Evolutionary conservation across 2,888 invertebrate genomes (phyloP).

Genomic region (Acanthosepion lycidas): DNA sequence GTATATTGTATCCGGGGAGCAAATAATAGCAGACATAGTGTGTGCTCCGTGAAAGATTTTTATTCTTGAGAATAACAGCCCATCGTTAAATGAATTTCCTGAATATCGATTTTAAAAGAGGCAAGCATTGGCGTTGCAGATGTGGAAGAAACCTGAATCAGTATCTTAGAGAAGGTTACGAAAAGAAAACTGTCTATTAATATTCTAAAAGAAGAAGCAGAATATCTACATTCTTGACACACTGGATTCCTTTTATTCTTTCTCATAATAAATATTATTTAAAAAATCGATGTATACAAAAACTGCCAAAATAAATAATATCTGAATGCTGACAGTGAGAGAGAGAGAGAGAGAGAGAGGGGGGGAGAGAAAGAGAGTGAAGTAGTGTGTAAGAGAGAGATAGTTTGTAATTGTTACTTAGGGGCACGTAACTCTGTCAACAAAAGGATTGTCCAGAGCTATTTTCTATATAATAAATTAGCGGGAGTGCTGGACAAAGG

Average conservation of each 20-base stretch:
- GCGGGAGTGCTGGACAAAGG: neutral
- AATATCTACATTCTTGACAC: neutral
- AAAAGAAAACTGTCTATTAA: neutral
- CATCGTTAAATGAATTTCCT: too few species aligned
- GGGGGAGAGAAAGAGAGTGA: neutral
- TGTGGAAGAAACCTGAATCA: too few species aligned
- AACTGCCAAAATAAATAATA: neutral
- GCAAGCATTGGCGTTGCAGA: too few species aligned
- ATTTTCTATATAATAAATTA: neutral
- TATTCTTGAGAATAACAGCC: too few species aligned
- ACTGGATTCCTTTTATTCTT: neutral
- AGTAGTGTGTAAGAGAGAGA: too few species aligned
- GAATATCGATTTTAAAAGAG: too few species aligned
- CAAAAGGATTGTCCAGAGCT: neutral
- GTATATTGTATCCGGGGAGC: too few species aligned
- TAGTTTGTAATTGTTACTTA: neutral
- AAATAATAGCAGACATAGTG: too few species aligned
- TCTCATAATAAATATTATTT: neutral
- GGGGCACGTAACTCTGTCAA: conserved; percentile 1
- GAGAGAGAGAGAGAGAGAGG: too few species aligned
- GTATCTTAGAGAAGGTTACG: neutral
- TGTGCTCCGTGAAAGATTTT: too few species aligned
- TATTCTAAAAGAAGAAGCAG: neutral
- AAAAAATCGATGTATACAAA: neutral
- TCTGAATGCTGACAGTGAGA: neutral